Evolutionary conservation across 2,113 vertebrate species (phyloP), one percentile per base, ranked within the genome.

Genomic region (Chelonoidis abingdonii): DNA sequence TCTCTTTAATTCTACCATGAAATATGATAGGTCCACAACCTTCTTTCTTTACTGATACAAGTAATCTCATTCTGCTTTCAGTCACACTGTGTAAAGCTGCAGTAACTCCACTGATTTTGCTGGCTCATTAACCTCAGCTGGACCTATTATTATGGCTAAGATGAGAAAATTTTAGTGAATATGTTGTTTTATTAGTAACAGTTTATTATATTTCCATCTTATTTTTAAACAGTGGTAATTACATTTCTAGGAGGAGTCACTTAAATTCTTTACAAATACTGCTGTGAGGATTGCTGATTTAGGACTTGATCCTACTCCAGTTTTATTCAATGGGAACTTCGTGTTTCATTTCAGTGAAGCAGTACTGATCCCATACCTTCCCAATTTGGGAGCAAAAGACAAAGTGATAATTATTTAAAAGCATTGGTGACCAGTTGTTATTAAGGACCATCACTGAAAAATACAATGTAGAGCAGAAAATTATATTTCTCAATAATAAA

Each of bases 21-120:
- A 92, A 57, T 49, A 80, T 69, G 69, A 84, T 88, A 47, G 53
- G 54, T 84, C 56, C 65, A 92, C 56, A 84, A 49, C 81, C 62
- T 88, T 84, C 83, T 88, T 88, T 92, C 65, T 86, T 53, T 80
- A 83, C 80, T 84, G 69, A 84, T 80, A 72, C 84, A 92, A 84
- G 84, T 92, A 84, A 50, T 92, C 84, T 89, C 57, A 80, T 72
- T 92, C 82, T 89, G 41, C 59, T 88, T 92, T 92, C 56, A 88
- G 79, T 75, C 86, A 89, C 75, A 8, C 11, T 84, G 82, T 80
- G 57, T 88, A 83, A 92, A 84, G 75, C 82, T 84, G 82, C 57
- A 89, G 81, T 89, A 80, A 92, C 50, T 88, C 82, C 59, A 89
- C 80, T 89, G 84, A 85, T 82, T 89, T 92, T 59, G 44, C 59